A percentile compares a stretch with the other conserved stretches of the same genome.
Conservation (phyloP, 2,113 vertebrate species). For the Hoplias malabaricus region DNA sequence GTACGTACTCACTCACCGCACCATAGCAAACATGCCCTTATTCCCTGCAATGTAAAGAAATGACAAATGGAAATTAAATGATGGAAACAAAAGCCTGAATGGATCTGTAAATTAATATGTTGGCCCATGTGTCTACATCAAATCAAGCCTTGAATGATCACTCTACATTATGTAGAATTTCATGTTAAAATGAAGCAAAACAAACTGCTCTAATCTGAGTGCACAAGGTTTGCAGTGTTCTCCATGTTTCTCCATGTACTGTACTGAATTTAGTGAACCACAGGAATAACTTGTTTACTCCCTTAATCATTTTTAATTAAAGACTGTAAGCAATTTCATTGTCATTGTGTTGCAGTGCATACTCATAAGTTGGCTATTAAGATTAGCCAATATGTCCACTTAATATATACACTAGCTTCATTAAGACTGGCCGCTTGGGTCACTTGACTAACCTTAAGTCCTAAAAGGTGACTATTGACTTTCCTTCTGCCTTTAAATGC, state of each 20-base stretch:
- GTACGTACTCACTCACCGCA: too few species aligned
- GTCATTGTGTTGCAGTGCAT: slow-evolving; percentile 26
- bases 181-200: too few species aligned
- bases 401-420: slow-evolving; percentile 40
- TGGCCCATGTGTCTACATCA: too few species aligned
- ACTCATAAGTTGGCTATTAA: slow-evolving; percentile 15
- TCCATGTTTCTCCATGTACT: too few species aligned
- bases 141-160: too few species aligned
- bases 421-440: slow-evolving; percentile 30
- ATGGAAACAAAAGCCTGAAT: too few species aligned
- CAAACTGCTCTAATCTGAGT: too few species aligned
- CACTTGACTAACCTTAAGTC: slow-evolving; percentile 34
- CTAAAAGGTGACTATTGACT: slow-evolving; percentile 39
- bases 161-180: too few species aligned
- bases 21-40: too few species aligned
- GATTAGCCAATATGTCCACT: slow-evolving; percentile 35
- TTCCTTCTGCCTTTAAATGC: background rate
- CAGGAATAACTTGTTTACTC: background rate
- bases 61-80: too few species aligned
- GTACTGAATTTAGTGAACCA: background rate
- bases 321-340: background rate
- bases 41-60: too few species aligned
- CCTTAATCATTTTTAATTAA: background rate
- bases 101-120: too few species aligned
- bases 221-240: background rate